Conservation (phyloP, 2,888 invertebrate genomes). For the Euclidia mi region DNA sequence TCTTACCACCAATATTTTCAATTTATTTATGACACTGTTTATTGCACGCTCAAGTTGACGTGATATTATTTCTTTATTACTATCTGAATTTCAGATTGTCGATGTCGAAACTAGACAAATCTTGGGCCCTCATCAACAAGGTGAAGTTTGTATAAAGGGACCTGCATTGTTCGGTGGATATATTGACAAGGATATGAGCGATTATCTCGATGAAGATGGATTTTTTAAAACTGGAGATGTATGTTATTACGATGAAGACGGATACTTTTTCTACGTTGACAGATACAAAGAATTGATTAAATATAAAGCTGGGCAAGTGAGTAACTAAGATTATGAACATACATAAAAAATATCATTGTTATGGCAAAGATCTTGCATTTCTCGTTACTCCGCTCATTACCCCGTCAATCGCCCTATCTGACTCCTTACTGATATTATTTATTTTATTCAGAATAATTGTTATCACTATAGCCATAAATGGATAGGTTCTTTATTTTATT, state of each 20-base stretch:
- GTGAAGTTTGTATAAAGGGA: constrained; percentile 77
- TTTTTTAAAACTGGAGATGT: constrained; percentile 79
- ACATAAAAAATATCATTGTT: no score
- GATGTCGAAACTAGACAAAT: constrained; percentile 70
- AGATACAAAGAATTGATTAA: constrained; percentile 81
- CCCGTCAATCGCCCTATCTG: no score
- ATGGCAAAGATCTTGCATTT: no score
- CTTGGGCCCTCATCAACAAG: constrained; percentile 70
- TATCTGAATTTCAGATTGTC: constrained; percentile 64
- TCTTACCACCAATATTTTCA: no score
- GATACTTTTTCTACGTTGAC: constrained; percentile 75
- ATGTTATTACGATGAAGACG: constrained; percentile 77
- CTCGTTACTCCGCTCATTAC: no score
- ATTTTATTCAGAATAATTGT: no score
- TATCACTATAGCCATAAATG: no score
- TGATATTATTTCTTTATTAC: no score
- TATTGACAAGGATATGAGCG: constrained; percentile 64
- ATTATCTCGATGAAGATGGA: constrained; percentile 72
- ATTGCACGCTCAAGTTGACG: no score
- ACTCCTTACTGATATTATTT: no score
- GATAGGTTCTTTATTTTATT: no score
- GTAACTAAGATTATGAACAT: constrained; percentile 21
- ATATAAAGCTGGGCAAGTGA: constrained; percentile 78
- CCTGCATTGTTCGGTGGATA: constrained; percentile 73
- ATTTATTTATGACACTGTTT: no score